Percentiles rank a stretch among this genome's conserved stretches.
These are phyloP conservation scores for Stegophylla sp. DNA, from an alignment of 2,888 invertebrate genomes.

Conservation along the genomic window DNA sequence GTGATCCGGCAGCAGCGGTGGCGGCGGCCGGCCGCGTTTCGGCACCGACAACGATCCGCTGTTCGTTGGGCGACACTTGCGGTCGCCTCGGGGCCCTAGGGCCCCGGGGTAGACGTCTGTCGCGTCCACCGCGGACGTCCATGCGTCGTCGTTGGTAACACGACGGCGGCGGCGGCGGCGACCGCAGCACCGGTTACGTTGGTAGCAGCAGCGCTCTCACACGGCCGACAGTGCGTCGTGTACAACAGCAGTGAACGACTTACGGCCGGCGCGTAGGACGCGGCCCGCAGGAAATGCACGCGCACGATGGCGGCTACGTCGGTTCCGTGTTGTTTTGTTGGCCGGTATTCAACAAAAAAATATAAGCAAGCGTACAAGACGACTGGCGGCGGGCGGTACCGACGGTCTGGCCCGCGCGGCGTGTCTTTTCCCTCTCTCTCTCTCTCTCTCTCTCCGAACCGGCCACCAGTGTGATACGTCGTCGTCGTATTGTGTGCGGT, in stretches of 20 bases:
- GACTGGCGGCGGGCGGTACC: slow-evolving; percentile 27
- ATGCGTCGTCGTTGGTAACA: slow-evolving; percentile 28
- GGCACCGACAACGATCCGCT: neutral
- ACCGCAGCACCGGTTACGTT: neutral
- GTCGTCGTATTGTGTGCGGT: neutral
- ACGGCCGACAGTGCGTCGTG: slow-evolving; percentile 56
- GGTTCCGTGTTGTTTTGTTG: slow-evolving; percentile 53
- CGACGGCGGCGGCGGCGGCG: slow-evolving; percentile 7
- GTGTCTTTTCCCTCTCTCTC: slow-evolving; percentile 55
- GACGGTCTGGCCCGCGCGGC: slow-evolving; percentile 38
- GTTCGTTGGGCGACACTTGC: slow-evolving; percentile 24
- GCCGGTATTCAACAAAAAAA: slow-evolving; percentile 36
- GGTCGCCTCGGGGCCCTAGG: slow-evolving; percentile 28
- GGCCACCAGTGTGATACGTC: neutral
- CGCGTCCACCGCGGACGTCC: slow-evolving; percentile 52
- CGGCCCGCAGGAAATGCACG: slow-evolving; percentile 48
- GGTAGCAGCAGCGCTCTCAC: slow-evolving; percentile 52
- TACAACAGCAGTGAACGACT: slow-evolving; percentile 45
- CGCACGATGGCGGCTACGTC: slow-evolving; percentile 33
- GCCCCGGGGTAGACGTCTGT: slow-evolving; percentile 36
- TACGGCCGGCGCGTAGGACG: slow-evolving; percentile 34
- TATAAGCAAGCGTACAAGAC: slow-evolving; percentile 49
- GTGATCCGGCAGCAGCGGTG: neutral
- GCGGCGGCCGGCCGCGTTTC: neutral
- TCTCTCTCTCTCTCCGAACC: neutral